Percentiles rank a stretch among this genome's conserved stretches.
These are phyloP conservation scores for Glareola pratincola DNA, from an alignment of 2,113 vertebrate species.

Conservation along the genomic window DNA sequence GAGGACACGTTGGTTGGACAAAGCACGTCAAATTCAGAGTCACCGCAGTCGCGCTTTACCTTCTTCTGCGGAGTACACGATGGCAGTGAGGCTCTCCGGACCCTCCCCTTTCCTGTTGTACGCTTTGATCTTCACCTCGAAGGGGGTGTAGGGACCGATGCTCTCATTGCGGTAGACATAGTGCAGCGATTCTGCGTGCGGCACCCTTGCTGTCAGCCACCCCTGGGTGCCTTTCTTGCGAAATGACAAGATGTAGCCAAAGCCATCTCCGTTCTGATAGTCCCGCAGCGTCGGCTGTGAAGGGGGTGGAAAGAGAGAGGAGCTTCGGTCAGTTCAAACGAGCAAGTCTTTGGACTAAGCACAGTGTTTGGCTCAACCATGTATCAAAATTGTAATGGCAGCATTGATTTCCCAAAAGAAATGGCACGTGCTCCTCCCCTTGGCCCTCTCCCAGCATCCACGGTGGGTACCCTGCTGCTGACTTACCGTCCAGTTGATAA, in stretches of 20 bases:
- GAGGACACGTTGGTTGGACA: neutral
- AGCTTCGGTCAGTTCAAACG: accelerated
- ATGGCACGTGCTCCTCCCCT: accelerated
- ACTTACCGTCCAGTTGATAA: constrained; percentile 93
- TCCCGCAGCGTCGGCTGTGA: constrained; percentile 85
- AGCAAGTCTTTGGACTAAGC: neutral
- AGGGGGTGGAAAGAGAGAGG: neutral
- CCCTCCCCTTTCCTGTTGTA: constrained; percentile 92
- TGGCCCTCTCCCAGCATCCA: neutral
- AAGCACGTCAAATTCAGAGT: accelerated
- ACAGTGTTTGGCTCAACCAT: accelerated
- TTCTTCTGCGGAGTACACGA: constrained; percentile 93
- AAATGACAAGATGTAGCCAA: constrained; percentile 91
- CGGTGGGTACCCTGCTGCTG: neutral
- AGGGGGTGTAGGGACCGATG: constrained; percentile 86
- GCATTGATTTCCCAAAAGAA: neutral
- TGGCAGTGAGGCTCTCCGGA: constrained; percentile 87
- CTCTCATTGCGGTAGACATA: constrained; percentile 90
- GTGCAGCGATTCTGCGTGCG: constrained; percentile 84
- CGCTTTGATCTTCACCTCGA: constrained; percentile 92
- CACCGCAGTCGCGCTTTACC: constrained; percentile 64
- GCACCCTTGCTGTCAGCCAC: constrained; percentile 81
- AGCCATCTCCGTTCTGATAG: constrained; percentile 93
- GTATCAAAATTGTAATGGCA: accelerated
- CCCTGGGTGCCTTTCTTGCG: constrained; percentile 75